A percentile compares a stretch with the other conserved stretches of the same genome.
Conservation (phyloP, 1,140 invertebrate species). For the Tetraneura akinire region DNA sequence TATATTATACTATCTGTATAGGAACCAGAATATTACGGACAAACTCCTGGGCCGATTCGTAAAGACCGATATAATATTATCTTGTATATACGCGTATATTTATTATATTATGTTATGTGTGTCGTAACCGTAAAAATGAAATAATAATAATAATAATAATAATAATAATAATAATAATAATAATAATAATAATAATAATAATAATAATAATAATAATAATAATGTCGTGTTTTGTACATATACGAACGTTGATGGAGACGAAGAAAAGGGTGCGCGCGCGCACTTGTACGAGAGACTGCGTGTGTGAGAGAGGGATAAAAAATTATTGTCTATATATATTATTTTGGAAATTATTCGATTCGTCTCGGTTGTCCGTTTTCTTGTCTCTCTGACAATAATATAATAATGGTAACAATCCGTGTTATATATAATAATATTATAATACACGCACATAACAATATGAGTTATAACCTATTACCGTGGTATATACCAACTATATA, state of each 20-base stretch:
- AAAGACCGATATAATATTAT: no score
- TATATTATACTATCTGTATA: not conserved
- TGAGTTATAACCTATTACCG: not conserved
- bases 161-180: no score
- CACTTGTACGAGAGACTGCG: not conserved
- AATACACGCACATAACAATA: not conserved
- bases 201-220: not conserved
- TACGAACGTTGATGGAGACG: no score
- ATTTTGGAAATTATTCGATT: conserved; percentile 16
- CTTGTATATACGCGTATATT: no score
- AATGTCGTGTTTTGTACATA: not conserved
- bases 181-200: conserved; percentile 3
- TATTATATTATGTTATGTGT: no score
- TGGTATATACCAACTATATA: not conserved
- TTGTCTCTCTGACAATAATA: not conserved
- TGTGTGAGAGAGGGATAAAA: not conserved
- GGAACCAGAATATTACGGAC: no score
- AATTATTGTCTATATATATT: not conserved
- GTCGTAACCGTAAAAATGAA: not conserved
- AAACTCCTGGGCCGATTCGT: no score
- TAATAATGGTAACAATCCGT: conserved; percentile 11
- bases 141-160: no score
- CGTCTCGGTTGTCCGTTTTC: conserved; percentile 23
- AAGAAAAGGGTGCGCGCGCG: no score
- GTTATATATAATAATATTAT: no score